Percentiles rank a stretch among this genome's conserved stretches.
Evolutionary conservation across 2,888 invertebrate species (phyloP).

Genomic region (Calameuta pallipes): DNA sequence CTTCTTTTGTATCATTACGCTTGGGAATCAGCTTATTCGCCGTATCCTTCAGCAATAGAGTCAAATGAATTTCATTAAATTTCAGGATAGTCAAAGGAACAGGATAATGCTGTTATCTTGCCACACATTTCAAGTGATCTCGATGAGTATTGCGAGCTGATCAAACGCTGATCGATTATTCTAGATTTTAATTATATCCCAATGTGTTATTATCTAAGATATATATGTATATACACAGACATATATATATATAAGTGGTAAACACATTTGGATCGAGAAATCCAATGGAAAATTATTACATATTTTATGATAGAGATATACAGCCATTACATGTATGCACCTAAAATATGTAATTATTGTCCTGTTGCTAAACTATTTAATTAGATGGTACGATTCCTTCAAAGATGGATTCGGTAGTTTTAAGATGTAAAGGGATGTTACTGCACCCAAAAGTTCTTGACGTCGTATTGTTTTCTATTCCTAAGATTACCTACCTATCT

Average conservation of each 20-base stretch:
- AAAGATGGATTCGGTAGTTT: not conserved
- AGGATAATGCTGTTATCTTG: not conserved
- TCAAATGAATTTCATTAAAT: not conserved
- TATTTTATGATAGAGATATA: too few relatives aligned
- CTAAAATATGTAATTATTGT: not conserved
- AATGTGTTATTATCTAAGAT: not conserved
- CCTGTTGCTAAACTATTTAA: not conserved
- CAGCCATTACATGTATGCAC: too few relatives aligned
- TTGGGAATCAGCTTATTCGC: not conserved
- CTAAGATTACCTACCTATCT: not conserved
- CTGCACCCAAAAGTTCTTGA: not conserved
- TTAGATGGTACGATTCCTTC: not conserved
- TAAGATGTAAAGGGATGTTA: not conserved
- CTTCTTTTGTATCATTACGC: conserved; percentile 4
- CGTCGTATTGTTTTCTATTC: not conserved
- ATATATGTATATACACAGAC: too few relatives aligned
- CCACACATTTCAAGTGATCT: not conserved
- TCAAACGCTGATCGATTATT: not conserved
- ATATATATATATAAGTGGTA: too few relatives aligned
- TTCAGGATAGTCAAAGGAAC: conserved; percentile 1
- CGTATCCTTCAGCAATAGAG: not conserved
- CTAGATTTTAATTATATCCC: not conserved
- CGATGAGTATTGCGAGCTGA: not conserved
- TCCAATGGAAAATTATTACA: too few relatives aligned
- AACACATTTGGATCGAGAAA: too few relatives aligned